Percentiles rank a stretch among this genome's conserved stretches.
phyloP scores from a whole-genome alignment of 2,888 invertebrate genomes.

The Agrochola litura region DNA sequence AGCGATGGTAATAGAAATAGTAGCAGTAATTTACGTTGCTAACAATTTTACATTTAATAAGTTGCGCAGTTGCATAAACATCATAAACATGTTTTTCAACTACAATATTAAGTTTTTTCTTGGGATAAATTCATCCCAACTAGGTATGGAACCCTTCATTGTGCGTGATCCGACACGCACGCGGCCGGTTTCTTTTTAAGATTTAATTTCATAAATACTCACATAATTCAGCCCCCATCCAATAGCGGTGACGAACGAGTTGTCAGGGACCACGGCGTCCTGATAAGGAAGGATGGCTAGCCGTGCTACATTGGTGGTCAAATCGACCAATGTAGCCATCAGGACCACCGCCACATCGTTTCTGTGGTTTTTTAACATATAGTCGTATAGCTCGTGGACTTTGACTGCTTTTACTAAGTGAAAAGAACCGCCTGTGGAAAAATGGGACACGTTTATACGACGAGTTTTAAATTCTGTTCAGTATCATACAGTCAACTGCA shows the following conservation, averaged over 20 bases:
- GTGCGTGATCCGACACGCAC: too few species aligned
- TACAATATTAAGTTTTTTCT: too few species aligned
- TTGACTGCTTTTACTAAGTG: slow-evolving; percentile 71
- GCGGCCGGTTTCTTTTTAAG: too few species aligned
- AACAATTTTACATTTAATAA: too few species aligned
- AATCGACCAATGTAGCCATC: slow-evolving; percentile 65
- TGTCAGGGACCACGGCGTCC: slow-evolving; percentile 68
- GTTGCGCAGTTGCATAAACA: too few species aligned
- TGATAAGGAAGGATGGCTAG: slow-evolving; percentile 70
- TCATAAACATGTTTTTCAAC: too few species aligned
- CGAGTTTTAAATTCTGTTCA: background rate
- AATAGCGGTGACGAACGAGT: slow-evolving; percentile 71
- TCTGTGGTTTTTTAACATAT: slow-evolving; percentile 42
- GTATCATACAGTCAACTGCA: too few species aligned
- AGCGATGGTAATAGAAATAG: too few species aligned
- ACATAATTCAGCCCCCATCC: slow-evolving; percentile 84
- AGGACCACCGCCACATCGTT: slow-evolving; percentile 81
- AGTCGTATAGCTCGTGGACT: slow-evolving; percentile 78
- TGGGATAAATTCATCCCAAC: too few species aligned
- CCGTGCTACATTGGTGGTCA: slow-evolving; percentile 57
- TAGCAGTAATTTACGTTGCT: too few species aligned
- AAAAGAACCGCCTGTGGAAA: slow-evolving; percentile 73
- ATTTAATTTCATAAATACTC: slow-evolving; percentile 46
- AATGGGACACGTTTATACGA: background rate
- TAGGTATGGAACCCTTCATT: too few species aligned